Conservation (phyloP, 2,888 invertebrate genomes). For the Mythimna ferrago region DNA sequence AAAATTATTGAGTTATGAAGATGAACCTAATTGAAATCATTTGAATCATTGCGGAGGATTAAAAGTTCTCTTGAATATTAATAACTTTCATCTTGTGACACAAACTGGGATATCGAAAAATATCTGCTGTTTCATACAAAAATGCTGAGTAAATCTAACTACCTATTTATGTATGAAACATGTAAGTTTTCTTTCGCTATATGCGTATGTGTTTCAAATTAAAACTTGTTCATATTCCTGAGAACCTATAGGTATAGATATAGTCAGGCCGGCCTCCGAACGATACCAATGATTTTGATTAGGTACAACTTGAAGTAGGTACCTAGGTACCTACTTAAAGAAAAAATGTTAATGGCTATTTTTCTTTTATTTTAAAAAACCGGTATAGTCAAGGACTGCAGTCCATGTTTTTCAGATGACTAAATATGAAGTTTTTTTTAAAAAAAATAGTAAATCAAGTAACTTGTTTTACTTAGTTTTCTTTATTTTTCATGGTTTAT, state of each 20-base stretch:
- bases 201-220: background rate
- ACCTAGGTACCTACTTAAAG: background rate
- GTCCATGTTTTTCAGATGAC: no score
- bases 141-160: background rate
- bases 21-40: constrained; percentile 2
- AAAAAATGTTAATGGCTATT: no score
- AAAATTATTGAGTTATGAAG: background rate
- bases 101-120: background rate
- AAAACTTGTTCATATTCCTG: constrained; percentile 8
- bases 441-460: no score
- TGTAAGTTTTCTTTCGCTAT: background rate
- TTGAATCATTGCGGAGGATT: background rate
- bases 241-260: background rate
- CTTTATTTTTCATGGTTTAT: no score
- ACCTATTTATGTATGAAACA: background rate
- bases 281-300: constrained; percentile 2
- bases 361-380: no score
- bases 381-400: no score
- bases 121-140: background rate
- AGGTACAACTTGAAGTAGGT: background rate
- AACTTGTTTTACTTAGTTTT: no score
- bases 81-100: background rate
- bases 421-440: no score
- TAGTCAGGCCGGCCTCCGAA: background rate
- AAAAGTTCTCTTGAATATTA: constrained; percentile 3